Conservation (phyloP, 2,797 vertebrate genomes). For the Triplophysa bombifrons region DNA sequence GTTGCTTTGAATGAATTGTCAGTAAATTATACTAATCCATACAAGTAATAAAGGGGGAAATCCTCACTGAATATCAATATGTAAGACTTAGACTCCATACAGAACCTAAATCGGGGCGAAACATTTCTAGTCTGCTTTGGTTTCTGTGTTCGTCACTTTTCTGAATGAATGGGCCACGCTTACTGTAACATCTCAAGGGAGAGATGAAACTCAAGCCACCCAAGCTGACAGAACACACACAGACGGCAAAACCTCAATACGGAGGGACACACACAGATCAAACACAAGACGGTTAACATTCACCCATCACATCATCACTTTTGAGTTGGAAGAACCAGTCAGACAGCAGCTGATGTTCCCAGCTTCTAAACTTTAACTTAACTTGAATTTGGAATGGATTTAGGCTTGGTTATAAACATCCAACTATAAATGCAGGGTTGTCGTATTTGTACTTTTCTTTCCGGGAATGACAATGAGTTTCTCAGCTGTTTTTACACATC, state of each 20-base stretch:
- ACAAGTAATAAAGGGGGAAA: too few relatives aligned
- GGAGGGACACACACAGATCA: slow-evolving; percentile 13
- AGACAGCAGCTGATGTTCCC: background rate
- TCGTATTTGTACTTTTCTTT: too few relatives aligned
- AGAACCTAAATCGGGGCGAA: background rate
- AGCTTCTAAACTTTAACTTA: slow-evolving; percentile 1
- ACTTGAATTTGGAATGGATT: too few relatives aligned
- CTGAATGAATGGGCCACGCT: slow-evolving; percentile 9
- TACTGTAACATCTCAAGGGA: too few relatives aligned
- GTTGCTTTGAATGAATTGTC: too few relatives aligned
- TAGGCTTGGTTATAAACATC: too few relatives aligned
- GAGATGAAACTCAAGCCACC: slow-evolving; percentile 64
- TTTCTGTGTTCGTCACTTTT: slow-evolving; percentile 23
- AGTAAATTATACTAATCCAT: too few relatives aligned
- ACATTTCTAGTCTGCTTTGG: slow-evolving; percentile 23
- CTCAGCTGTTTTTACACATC: background rate
- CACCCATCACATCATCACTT: slow-evolving; percentile 15
- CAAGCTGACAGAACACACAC: slow-evolving; percentile 72
- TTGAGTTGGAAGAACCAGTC: background rate
- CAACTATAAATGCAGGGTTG: too few relatives aligned
- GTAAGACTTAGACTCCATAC: background rate
- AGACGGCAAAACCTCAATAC: slow-evolving; percentile 66
- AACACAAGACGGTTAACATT: slow-evolving; percentile 7
- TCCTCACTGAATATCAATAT: background rate
- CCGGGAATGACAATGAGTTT: too few relatives aligned